Evolutionary conservation across 2,888 invertebrate genomes (phyloP).

Genomic region (Melanchra persicariae): DNA sequence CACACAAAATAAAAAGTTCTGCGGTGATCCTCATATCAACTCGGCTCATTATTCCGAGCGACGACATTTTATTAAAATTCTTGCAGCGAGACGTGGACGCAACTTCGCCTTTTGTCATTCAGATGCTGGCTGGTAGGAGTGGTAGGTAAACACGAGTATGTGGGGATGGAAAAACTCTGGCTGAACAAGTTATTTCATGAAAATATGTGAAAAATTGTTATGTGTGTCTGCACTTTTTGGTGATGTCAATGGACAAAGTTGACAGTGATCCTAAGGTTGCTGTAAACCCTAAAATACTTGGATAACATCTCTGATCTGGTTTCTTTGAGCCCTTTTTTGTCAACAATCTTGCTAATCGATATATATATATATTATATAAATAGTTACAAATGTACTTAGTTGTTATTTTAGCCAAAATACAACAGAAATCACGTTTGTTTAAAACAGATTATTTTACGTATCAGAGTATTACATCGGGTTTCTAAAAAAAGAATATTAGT

Average conservation of each 20-base stretch:
- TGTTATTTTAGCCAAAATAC: too few relatives aligned
- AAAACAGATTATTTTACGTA: too few relatives aligned
- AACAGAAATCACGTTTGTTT: too few relatives aligned
- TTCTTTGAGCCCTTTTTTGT: neutral
- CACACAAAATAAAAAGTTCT: constrained; percentile 46
- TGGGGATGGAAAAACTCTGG: constrained; percentile 9
- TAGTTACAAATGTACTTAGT: too few relatives aligned
- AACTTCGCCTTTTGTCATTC: constrained; percentile 51
- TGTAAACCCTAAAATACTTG: too few relatives aligned
- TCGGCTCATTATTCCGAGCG: constrained; percentile 34
- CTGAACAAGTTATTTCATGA: constrained; percentile 5
- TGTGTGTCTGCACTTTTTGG: neutral
- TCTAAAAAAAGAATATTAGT: too few relatives aligned
- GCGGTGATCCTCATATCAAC: constrained; percentile 34
- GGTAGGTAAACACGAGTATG: constrained; percentile 39
- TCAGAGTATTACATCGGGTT: too few relatives aligned
- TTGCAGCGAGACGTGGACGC: constrained; percentile 52
- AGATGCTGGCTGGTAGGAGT: constrained; percentile 3
- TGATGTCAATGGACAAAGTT: too few relatives aligned
- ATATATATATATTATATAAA: too few relatives aligned
- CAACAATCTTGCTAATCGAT: neutral
- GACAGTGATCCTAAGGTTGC: too few relatives aligned
- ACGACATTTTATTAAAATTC: constrained; percentile 70
- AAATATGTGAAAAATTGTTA: constrained; percentile 24
- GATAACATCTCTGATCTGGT: too few relatives aligned